A percentile compares a stretch with the other conserved stretches of the same genome.
These are phyloP conservation scores for Oreochromis aureus DNA, from an alignment of 2,113 vertebrate species.

Conservation along the genomic window DNA sequence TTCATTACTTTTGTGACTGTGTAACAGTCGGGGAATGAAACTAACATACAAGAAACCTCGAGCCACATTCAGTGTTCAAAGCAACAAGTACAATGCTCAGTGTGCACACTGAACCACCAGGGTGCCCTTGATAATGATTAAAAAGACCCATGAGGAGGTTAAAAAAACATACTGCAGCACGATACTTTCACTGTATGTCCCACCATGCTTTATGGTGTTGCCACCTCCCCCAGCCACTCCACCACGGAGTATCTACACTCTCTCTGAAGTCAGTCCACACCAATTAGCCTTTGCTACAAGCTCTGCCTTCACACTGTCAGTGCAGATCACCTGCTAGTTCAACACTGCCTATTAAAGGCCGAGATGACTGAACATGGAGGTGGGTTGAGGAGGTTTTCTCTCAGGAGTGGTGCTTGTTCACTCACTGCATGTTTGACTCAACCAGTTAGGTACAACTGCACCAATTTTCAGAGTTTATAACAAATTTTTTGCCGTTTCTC, in stretches of 20 bases:
- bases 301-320: slow-evolving; percentile 53
- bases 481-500: not conserved
- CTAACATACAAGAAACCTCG: not conserved
- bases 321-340: slow-evolving; percentile 50
- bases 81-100: not conserved
- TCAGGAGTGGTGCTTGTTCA: not conserved
- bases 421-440: not conserved
- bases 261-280: slow-evolving; percentile 50
- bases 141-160: not conserved
- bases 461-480: not conserved
- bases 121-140: slow-evolving; percentile 30
- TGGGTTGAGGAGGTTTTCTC: not conserved
- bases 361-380: slow-evolving; percentile 26
- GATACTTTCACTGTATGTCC: not conserved
- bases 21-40: not conserved
- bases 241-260: slow-evolving; percentile 4
- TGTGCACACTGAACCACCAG: not conserved
- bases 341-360: slow-evolving; percentile 24
- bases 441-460: not conserved
- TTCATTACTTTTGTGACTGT: not conserved
- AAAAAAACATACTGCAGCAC: not conserved
- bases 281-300: slow-evolving; percentile 58
- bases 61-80: not conserved
- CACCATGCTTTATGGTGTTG: not conserved
- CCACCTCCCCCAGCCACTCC: slow-evolving; percentile 27